Conservation (phyloP, 37 sponge, comb jelly and placozoan species). For the Dysidea cf. avara region DNA sequence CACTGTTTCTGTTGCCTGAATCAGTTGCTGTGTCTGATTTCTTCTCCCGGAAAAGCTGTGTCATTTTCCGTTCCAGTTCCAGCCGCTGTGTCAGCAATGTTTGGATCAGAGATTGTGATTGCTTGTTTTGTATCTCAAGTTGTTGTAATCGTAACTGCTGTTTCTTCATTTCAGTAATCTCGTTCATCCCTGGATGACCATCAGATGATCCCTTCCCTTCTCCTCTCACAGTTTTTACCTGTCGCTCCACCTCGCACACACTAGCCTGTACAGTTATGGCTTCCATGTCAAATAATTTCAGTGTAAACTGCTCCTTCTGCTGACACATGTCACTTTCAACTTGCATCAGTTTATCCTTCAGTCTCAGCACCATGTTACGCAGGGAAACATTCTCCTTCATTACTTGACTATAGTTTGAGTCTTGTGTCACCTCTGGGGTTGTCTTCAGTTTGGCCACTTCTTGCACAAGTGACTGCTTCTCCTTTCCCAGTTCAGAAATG, state of each 20-base stretch:
- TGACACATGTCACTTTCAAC: conserved; percentile 33
- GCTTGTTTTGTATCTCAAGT: conserved; percentile 44
- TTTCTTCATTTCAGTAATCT: conserved; percentile 38
- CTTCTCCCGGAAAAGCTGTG: no score
- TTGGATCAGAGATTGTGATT: conserved; percentile 26
- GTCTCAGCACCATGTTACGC: conserved; percentile 17
- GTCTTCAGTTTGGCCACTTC: not conserved
- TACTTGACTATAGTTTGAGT: conserved; percentile 49
- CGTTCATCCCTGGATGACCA: conserved; percentile 1
- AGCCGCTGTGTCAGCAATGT: conserved; percentile 36
- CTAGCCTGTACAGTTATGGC: conserved; percentile 33
- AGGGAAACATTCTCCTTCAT: conserved; percentile 32
- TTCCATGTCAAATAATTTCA: conserved; percentile 72
- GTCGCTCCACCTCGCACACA: conserved; percentile 54
- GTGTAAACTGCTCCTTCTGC: conserved; percentile 60
- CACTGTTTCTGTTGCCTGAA: no score
- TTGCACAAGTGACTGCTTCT: conserved; percentile 5
- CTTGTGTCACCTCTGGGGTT: conserved; percentile 8
- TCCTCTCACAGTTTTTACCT: conserved; percentile 35
- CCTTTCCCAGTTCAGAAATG: conserved; percentile 10
- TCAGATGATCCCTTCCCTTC: no score
- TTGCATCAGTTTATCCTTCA: conserved; percentile 33
- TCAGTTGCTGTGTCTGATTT: no score
- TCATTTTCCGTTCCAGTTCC: conserved; percentile 34
- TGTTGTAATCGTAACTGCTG: conserved; percentile 58